Evolutionary conservation across 2,113 vertebrate genomes (phyloP), one percentile per base, ranked within the genome.

Genomic region (Cephalopterus ornatus): DNA sequence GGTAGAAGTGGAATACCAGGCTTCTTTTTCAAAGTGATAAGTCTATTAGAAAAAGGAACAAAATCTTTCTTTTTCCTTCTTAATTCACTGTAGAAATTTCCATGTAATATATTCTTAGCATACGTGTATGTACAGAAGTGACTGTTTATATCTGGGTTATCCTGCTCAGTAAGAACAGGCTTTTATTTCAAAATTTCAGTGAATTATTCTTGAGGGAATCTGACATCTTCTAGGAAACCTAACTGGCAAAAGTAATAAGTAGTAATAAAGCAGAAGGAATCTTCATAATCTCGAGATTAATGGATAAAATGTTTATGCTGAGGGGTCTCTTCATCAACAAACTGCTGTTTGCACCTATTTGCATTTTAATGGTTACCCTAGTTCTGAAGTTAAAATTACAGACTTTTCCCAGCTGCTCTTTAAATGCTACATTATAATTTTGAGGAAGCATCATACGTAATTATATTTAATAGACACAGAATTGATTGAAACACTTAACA

Each of bases 401-500:
- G 95, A 95, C 92, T 97, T 98, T 92, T 97, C 97, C 98, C 97
- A 97, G 96, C 97, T 98, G 98, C 97, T 98, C 92, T 98, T 98
- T 97, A 97, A 98, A 97, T 94, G 97, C 96, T 95, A 95, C 96
- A 95, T 97, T 98, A 97, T 97, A 97, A 97, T 97, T 98, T 98
- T 94, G 97, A 98, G 97, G 96, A 97, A 87, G 96, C 97, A 96
- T 98, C 97, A 96, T 97, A 97, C 96, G 73, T 98, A 98, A 98
- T 98, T 98, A 97, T 98, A 97, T 96, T 98, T 98, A 98, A 98
- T 97, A 98, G 98, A 98, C 97, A 96, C 88, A 95, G 97, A 97
- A 98, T 98, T 96, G 97, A 98, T 98, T 97, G 98, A 98, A 98
- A 97, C 97, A 96, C 97, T 97, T 97, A 97, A 97, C 94, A 91